These are phyloP conservation scores for Corvus cornix DNA, from an alignment of 2,113 vertebrate genomes.

Conservation along the genomic window DNA sequence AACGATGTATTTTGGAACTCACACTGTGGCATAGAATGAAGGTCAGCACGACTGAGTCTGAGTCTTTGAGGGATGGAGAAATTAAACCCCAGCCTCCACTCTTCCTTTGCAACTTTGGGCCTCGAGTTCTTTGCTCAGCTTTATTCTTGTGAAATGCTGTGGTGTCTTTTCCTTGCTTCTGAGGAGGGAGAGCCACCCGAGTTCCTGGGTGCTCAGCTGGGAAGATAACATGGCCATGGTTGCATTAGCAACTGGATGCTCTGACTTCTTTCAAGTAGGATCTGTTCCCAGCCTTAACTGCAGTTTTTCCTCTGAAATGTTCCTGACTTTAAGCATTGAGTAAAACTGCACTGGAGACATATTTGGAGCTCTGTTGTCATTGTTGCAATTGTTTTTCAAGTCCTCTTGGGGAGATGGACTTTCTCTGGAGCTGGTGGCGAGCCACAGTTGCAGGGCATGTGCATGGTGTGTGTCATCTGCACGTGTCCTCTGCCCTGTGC, in stretches of 20 bases:
- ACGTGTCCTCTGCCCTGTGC: not conserved
- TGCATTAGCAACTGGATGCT: not conserved
- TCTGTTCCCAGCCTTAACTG: not conserved
- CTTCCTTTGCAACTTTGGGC: not conserved
- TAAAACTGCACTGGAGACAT: not conserved
- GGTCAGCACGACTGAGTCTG: not conserved
- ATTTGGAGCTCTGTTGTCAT: not conserved
- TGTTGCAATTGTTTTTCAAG: not conserved
- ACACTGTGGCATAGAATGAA: not conserved
- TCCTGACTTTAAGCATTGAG: not conserved
- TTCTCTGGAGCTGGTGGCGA: not conserved
- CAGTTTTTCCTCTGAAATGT: not conserved
- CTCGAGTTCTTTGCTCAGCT: not conserved
- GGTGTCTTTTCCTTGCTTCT: not conserved
- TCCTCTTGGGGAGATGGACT: not conserved
- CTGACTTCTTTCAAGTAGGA: not conserved
- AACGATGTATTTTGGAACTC: not conserved
- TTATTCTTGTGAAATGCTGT: not conserved
- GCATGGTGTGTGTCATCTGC: not conserved
- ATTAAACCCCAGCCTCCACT: not conserved
- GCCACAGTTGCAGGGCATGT: accelerated
- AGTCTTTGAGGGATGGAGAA: not conserved
- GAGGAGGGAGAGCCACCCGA: not conserved
- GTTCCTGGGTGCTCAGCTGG: not conserved
- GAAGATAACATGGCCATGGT: not conserved